These are phyloP conservation scores for Augochlora pura DNA, from an alignment of 1,140 invertebrate genomes.

Conservation along the genomic window DNA sequence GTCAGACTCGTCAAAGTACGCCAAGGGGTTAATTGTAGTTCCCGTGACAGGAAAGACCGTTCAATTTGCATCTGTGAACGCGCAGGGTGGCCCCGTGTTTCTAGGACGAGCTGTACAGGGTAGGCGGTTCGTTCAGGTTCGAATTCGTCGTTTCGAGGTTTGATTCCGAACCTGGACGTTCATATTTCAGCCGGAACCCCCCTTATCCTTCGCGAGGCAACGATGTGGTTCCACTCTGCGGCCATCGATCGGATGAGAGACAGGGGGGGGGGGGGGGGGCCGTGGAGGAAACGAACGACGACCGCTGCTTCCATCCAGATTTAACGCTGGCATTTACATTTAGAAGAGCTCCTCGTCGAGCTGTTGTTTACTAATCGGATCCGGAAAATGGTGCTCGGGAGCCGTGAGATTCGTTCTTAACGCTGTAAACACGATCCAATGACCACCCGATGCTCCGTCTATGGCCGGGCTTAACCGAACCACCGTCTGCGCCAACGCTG, in stretches of 20 bases:
- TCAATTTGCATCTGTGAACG: not conserved
- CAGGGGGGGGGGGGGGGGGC: too few species aligned
- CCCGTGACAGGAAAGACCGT: too few species aligned
- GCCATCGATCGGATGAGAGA: slow-evolving; percentile 12
- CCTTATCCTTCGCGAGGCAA: not conserved
- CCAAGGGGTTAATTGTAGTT: too few species aligned
- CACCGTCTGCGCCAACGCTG: not conserved
- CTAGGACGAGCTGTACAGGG: slow-evolving; percentile 6
- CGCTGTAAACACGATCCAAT: slow-evolving; percentile 65
- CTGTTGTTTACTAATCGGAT: slow-evolving; percentile 71
- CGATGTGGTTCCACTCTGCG: slow-evolving; percentile 8
- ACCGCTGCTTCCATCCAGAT: slow-evolving; percentile 55
- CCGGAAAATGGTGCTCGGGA: slow-evolving; percentile 61
- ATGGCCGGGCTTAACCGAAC: slow-evolving; percentile 1
- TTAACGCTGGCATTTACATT: slow-evolving; percentile 75
- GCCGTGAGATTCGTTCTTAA: slow-evolving; percentile 60
- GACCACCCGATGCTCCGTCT: slow-evolving; percentile 35
- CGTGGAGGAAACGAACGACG: slow-evolving; percentile 1
- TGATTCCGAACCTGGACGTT: not conserved
- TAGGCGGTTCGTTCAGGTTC: slow-evolving; percentile 23
- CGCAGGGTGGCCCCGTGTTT: not conserved
- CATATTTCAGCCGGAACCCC: not conserved
- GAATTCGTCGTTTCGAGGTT: not conserved
- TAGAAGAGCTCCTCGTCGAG: slow-evolving; percentile 67
- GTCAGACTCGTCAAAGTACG: too few species aligned